Percentiles rank a stretch among this genome's conserved stretches.
phyloP scores from a whole-genome alignment of 2,113 vertebrate species.

The Nothoprocta pentlandii region DNA sequence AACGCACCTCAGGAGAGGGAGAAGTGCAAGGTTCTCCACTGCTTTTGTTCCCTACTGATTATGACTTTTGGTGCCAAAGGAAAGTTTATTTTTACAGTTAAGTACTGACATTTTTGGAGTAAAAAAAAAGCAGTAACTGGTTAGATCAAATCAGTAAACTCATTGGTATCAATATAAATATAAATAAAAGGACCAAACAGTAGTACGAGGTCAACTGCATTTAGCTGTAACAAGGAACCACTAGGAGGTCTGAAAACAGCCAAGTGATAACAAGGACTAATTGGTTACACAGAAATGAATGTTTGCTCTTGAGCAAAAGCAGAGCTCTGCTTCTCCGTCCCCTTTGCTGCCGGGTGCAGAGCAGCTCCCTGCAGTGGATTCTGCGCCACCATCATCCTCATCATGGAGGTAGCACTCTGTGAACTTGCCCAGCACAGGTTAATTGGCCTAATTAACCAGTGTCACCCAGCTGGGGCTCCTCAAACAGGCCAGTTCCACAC shows the following conservation, averaged over 20 bases:
- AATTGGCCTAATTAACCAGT: background rate
- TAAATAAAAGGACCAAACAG: background rate
- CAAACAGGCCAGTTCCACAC: background rate
- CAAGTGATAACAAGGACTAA: background rate
- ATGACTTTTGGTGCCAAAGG: background rate
- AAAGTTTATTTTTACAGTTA: background rate
- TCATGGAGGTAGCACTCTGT: rapidly evolving
- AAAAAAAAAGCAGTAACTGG: background rate
- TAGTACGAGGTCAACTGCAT: background rate
- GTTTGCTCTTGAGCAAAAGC: background rate
- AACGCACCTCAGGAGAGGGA: background rate
- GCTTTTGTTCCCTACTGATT: background rate
- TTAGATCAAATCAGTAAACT: background rate
- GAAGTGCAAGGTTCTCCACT: background rate
- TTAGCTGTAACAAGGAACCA: background rate
- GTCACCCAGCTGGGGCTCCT: slow-evolving; percentile 31
- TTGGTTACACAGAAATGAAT: background rate
- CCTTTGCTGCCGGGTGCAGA: rapidly evolving
- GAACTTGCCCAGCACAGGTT: background rate
- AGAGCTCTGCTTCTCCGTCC: background rate
- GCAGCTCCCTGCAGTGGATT: background rate
- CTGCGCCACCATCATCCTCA: background rate
- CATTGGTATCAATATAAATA: background rate
- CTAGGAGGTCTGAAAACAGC: background rate
- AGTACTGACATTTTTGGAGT: background rate